Evolutionary conservation across 2,888 invertebrate species (phyloP), one percentile per base, ranked within the genome.

Genomic region (Lepetodrilus schrolli): DNA sequence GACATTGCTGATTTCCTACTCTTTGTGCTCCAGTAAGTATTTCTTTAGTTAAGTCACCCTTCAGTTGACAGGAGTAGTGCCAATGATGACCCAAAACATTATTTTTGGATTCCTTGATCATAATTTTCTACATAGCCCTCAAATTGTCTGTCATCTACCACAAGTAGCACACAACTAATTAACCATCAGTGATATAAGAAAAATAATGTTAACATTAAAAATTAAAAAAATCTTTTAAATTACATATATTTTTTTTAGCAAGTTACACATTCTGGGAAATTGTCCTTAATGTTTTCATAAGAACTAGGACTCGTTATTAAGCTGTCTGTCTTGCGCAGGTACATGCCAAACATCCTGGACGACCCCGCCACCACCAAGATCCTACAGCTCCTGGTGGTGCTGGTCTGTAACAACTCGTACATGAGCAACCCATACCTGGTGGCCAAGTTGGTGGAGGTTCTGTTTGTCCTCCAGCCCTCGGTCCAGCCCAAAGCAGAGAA

Each of bases 361-460:
- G 87, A 88, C 72, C 80, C 83, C 13, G 79, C 82, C 66, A 83
- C 86, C 26, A 77, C 83, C n/a, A 82, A 83, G 13, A 93, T 98
- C 79, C 94, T 97, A 78, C 95, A 95, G 36, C 96, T 97, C 94
- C 91, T 99, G 36, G 92, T 99, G 50, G 94, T 95, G 76, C 94
- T 97, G 84, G 94, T 98, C 74, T 98, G 98, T 91, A 98, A 97
- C 91, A 95, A 96, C 13, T 94, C 95, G 87, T 95, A 95, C 90
- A 94, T 99, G 89, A 95, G 95, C 90, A 99, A 99, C 92, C 99
- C 99, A 0, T 99, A 99, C 91, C 93, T 99, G 78, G 95, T 96
- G 79, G 98, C 99, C 81, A 99, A 99, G 92, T 94, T 98, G 82
- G 95, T 98, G 69, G 97, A 98, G 92, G 96, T 97, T 20, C 84